These are phyloP conservation scores for Platycercus adscitus DNA, from an alignment of 2,113 vertebrate genomes.

Conservation along the genomic window DNA sequence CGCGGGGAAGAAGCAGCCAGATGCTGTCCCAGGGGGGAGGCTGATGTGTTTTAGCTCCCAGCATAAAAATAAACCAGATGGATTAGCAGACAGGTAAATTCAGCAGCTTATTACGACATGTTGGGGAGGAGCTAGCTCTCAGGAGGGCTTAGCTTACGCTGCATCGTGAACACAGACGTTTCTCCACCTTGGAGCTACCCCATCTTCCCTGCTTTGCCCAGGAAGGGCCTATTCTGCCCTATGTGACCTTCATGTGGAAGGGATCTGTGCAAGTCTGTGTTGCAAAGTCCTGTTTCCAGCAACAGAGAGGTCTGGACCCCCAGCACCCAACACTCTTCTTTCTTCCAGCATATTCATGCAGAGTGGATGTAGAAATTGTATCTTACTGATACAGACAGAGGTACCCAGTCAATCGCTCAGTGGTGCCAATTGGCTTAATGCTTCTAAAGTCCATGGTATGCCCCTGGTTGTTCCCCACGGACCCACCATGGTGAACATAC, in stretches of 20 bases:
- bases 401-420: background rate
- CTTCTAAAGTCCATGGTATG: background rate
- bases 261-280: background rate
- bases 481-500: background rate
- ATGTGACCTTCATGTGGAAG: background rate
- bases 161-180: background rate
- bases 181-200: background rate
- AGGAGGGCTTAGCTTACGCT: background rate
- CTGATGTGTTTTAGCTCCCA: conserved; percentile 39
- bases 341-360: background rate
- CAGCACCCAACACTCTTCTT: background rate
- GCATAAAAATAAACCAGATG: conserved; percentile 45
- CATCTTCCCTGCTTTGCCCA: background rate
- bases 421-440: background rate
- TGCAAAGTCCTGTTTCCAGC: background rate
- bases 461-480: background rate
- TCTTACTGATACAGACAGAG: background rate
- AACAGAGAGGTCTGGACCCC: background rate
- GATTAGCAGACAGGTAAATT: conserved; percentile 63
- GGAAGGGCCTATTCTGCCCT: background rate
- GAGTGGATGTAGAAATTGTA: background rate
- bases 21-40: background rate
- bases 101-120: background rate
- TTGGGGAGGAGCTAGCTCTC: background rate
- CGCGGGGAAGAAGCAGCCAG: conserved; percentile 28